These are phyloP conservation scores for Muricea muricata DNA, from an alignment of 92 coral and sea anemone genomes.

Conservation along the genomic window DNA sequence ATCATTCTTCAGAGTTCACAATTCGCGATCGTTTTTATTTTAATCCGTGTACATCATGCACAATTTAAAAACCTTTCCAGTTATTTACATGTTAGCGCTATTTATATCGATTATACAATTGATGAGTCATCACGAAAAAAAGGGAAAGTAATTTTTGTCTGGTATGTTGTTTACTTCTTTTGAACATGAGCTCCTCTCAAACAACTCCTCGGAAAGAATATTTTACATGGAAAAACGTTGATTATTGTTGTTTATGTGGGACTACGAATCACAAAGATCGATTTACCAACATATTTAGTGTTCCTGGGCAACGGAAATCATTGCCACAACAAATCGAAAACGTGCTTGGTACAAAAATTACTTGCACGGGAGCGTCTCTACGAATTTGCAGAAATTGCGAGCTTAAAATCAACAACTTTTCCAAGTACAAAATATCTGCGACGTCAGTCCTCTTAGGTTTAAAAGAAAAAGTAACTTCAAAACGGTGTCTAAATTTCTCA, in stretches of 20 bases:
- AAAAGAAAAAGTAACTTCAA: background rate
- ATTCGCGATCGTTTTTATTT: background rate
- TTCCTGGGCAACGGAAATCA: conserved; percentile 29
- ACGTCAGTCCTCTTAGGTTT: background rate
- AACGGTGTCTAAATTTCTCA: conserved; percentile 7
- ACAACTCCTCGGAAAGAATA: conserved; percentile 50
- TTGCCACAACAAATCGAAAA: background rate
- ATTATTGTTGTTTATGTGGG: conserved; percentile 49
- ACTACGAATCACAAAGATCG: conserved; percentile 29
- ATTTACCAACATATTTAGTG: conserved; percentile 38
- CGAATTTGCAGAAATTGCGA: conserved; percentile 12
- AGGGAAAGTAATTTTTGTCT: background rate
- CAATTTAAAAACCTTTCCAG: background rate
- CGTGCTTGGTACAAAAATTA: conserved; percentile 7
- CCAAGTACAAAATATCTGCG: conserved; percentile 6
- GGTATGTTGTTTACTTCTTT: background rate
- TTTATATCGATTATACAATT: background rate
- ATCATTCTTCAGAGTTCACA: background rate
- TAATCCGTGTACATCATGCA: background rate
- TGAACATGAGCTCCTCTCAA: background rate
- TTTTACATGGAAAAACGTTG: conserved; percentile 33
- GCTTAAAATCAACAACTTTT: conserved; percentile 11
- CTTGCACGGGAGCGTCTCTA: conserved; percentile 32
- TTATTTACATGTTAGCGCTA: background rate
- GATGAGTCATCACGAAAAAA: background rate